Conservation (phyloP, 2,797 vertebrate species). For the Chromobotia macracanthus region DNA sequence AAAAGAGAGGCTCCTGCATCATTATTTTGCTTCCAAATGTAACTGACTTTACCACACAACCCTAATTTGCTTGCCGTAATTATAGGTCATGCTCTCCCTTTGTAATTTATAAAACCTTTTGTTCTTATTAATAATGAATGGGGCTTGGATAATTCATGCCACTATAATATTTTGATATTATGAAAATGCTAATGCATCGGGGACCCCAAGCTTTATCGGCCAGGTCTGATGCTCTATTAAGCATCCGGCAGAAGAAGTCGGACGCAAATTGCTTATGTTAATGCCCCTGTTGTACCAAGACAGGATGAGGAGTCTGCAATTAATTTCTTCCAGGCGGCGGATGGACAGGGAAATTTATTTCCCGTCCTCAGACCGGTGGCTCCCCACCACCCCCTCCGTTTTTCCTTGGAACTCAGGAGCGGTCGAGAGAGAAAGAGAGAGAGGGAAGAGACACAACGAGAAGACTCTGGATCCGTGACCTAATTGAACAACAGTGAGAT, state of each 20-base stretch:
- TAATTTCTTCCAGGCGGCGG: conserved; percentile 92
- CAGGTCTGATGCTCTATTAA: conserved; percentile 93
- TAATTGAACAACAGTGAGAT: conserved; percentile 80
- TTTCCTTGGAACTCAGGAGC: conserved; percentile 75
- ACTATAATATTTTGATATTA: conserved; percentile 95
- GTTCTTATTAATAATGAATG: conserved; percentile 99
- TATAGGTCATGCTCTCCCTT: conserved; percentile 97
- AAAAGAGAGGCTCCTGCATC: conserved; percentile 86
- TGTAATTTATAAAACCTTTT: conserved; percentile 95
- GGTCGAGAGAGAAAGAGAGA: conserved; percentile 58
- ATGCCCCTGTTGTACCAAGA: conserved; percentile 94
- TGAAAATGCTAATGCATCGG: conserved; percentile 92
- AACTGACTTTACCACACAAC: conserved; percentile 90
- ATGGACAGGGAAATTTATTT: conserved; percentile 94
- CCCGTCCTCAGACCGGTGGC: conserved; percentile 75
- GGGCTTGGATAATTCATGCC: conserved; percentile 82
- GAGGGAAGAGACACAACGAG: conserved; percentile 66
- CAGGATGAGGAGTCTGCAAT: conserved; percentile 94
- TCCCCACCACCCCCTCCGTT: conserved; percentile 39
- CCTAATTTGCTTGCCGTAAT: conserved; percentile 99
- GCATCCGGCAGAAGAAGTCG: conserved; percentile 92
- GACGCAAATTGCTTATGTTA: conserved; percentile 99
- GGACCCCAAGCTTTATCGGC: conserved; percentile 90
- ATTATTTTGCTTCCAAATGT: conserved; percentile 97
- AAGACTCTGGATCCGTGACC: conserved; percentile 79